phyloP scores from a whole-genome alignment of 1,140 invertebrate genomes.

The Propsilocerus akamusi region DNA sequence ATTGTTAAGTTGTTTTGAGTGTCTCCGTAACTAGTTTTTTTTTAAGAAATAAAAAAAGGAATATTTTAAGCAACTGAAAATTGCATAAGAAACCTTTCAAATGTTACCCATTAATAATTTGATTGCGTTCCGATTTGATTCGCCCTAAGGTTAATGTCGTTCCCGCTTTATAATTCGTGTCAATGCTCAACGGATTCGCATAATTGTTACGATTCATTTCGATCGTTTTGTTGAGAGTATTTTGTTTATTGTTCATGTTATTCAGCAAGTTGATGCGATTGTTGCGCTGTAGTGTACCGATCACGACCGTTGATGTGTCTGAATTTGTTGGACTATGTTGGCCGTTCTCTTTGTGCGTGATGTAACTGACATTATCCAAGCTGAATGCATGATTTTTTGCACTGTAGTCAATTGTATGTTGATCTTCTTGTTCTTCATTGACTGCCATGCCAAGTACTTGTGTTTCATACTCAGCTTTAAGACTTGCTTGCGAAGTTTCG shows the following conservation, averaged over 20 bases:
- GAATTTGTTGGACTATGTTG: slow-evolving; percentile 63
- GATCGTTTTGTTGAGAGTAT: slow-evolving; percentile 22
- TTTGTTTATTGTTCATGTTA: slow-evolving; percentile 21
- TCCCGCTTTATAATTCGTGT: slow-evolving; percentile 12
- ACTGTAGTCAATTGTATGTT: slow-evolving; percentile 70
- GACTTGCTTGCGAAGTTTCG: slow-evolving; percentile 20
- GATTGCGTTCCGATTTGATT: slow-evolving; percentile 21
- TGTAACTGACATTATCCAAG: slow-evolving; percentile 66
- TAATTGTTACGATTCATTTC: slow-evolving; percentile 23
- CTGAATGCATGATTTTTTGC: slow-evolving; percentile 73
- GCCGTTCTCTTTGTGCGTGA: slow-evolving; percentile 57
- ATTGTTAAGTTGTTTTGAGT: slow-evolving; percentile 20
- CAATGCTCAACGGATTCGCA: slow-evolving; percentile 18
- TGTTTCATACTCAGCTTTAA: slow-evolving; percentile 70
- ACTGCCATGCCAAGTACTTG: slow-evolving; percentile 83
- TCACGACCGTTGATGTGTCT: slow-evolving; percentile 53
- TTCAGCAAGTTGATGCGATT: slow-evolving; percentile 25
- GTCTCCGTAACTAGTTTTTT: slow-evolving; percentile 13
- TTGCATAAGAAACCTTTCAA: background rate
- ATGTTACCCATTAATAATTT: slow-evolving; percentile 18
- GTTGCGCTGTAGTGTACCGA: slow-evolving; percentile 38
- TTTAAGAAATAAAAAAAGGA: too few relatives aligned
- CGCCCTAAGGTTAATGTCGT: slow-evolving; percentile 22
- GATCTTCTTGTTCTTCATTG: slow-evolving; percentile 56
- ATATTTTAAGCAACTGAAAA: too few relatives aligned